Percentiles rank a stretch among this genome's conserved stretches.
These are phyloP conservation scores for Enteromius thamalakanensis DNA, from an alignment of 2,797 vertebrate genomes.

Conservation along the genomic window DNA sequence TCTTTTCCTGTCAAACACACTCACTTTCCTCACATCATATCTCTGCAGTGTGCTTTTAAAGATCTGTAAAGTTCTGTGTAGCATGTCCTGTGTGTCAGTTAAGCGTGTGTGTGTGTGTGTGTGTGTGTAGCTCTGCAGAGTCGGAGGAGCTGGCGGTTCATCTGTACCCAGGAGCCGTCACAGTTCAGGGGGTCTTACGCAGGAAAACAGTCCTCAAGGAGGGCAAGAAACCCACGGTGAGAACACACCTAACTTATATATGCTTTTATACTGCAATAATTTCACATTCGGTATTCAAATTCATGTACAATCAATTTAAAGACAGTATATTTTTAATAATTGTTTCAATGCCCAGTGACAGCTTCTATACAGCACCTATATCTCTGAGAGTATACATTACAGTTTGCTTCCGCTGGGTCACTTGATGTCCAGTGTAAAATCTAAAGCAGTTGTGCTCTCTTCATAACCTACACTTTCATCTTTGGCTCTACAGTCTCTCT, in stretches of 20 bases:
- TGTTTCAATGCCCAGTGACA: no score
- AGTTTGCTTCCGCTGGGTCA: neutral
- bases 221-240: conserved; percentile 98
- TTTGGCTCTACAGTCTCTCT: neutral
- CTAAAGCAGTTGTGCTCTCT: neutral
- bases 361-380: no score
- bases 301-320: neutral
- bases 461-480: conserved; percentile 20
- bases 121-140: conserved; percentile 86
- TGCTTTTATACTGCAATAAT: neutral
- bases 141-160: conserved; percentile 96
- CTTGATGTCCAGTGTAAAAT: neutral
- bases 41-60: conserved; percentile 15
- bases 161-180: conserved; percentile 93
- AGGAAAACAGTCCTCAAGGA: conserved; percentile 97
- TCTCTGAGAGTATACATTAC: no score
- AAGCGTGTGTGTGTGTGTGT: neutral
- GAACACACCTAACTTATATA: conserved; percentile 47
- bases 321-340: no score
- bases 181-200: conserved; percentile 94
- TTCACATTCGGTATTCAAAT: neutral
- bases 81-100: conserved; percentile 14
- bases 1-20: neutral
- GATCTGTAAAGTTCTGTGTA: neutral
- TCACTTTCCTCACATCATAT: conserved; percentile 10